These are phyloP conservation scores for Brachystomella parvula DNA, from an alignment of 1,140 invertebrate genomes.

Conservation along the genomic window DNA sequence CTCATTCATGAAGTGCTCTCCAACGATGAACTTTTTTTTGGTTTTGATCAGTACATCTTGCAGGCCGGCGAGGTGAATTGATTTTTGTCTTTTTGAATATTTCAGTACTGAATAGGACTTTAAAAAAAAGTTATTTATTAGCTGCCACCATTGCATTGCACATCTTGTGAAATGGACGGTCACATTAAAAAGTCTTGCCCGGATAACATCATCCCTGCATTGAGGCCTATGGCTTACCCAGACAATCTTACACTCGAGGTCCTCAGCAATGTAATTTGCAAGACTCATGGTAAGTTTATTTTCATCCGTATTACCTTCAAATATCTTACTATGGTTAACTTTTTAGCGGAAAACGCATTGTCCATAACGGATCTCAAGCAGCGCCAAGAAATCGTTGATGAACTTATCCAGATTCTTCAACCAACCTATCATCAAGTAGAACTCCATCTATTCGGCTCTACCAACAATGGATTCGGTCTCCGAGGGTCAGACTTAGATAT, in stretches of 20 bases:
- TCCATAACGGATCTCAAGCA: slow-evolving; percentile 41
- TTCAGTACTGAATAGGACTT: background rate
- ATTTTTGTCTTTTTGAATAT: background rate
- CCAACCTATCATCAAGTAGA: slow-evolving; percentile 42
- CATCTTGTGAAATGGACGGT: slow-evolving; percentile 49
- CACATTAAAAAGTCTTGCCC: slow-evolving; percentile 50
- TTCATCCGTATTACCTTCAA: background rate
- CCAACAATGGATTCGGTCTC: slow-evolving; percentile 57
- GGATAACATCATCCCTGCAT: slow-evolving; percentile 47
- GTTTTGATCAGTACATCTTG: slow-evolving; percentile 24
- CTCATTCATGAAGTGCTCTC: slow-evolving; percentile 3
- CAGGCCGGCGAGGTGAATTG: slow-evolving; percentile 26
- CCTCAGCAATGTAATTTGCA: slow-evolving; percentile 37
- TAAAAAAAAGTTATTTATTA: slow-evolving; percentile 33
- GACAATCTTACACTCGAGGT: slow-evolving; percentile 40
- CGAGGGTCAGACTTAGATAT: slow-evolving; percentile 54
- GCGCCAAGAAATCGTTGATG: slow-evolving; percentile 42
- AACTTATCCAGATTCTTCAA: slow-evolving; percentile 40
- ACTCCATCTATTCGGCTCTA: slow-evolving; percentile 54
- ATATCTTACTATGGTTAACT: background rate
- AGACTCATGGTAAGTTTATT: slow-evolving; percentile 19
- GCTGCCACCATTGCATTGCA: slow-evolving; percentile 47
- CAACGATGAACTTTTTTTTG: slow-evolving; percentile 16
- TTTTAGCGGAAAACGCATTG: slow-evolving; percentile 34
- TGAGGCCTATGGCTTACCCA: slow-evolving; percentile 40